Conservation (phyloP, 2,888 invertebrate genomes). For the Eilema caniola region DNA sequence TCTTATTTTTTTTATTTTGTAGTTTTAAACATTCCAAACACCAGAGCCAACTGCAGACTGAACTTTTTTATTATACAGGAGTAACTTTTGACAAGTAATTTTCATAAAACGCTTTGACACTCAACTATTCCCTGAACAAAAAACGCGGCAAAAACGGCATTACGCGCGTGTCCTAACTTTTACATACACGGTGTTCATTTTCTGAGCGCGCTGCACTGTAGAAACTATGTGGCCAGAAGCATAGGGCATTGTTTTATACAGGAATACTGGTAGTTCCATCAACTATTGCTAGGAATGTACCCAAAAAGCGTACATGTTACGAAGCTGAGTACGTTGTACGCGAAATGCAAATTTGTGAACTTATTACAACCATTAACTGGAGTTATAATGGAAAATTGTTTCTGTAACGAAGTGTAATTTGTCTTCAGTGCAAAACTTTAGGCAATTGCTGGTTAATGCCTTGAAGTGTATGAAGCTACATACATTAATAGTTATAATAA, state of each 20-base stretch:
- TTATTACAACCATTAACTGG: slow-evolving; percentile 9
- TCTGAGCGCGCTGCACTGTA: slow-evolving; percentile 34
- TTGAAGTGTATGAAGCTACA: too few relatives aligned
- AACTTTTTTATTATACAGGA: too few relatives aligned
- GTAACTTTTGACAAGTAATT: not conserved
- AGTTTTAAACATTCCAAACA: not conserved
- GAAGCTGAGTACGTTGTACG: not conserved
- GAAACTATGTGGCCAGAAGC: slow-evolving; percentile 37
- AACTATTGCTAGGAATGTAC: slow-evolving; percentile 37
- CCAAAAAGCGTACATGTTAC: slow-evolving; percentile 22
- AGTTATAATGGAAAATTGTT: slow-evolving; percentile 9
- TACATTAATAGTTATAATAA: too few relatives aligned
- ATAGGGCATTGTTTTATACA: slow-evolving; percentile 36
- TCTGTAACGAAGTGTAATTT: not conserved
- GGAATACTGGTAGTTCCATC: slow-evolving; percentile 32
- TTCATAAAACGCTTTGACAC: not conserved
- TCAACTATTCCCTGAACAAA: not conserved
- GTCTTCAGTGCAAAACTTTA: not conserved
- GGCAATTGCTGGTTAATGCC: not conserved
- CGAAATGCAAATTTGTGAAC: slow-evolving; percentile 16
- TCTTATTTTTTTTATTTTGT: not conserved
- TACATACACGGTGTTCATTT: slow-evolving; percentile 35
- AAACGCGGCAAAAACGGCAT: slow-evolving; percentile 13
- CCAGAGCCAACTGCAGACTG: too few relatives aligned
- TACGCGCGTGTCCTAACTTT: slow-evolving; percentile 15